These are phyloP conservation scores for Astreopora myriophthalma DNA, from an alignment of 64 coral and sea anemone species.

Conservation along the genomic window DNA sequence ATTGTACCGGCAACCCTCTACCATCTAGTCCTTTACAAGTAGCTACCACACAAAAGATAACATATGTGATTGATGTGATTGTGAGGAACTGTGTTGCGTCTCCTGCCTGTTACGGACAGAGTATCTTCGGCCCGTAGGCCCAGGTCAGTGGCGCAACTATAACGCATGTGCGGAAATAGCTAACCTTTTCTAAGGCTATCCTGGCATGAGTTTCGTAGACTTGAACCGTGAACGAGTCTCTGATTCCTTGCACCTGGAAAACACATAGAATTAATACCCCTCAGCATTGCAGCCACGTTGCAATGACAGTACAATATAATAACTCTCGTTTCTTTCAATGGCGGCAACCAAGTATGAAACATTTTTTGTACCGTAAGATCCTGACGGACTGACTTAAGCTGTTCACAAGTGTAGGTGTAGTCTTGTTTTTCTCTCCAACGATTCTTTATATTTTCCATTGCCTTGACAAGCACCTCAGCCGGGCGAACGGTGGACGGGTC, in stretches of 20 bases:
- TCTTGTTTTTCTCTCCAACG: constrained; percentile 88
- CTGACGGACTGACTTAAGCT: constrained; percentile 95
- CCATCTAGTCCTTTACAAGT: too few relatives aligned
- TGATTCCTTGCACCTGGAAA: constrained; percentile 94
- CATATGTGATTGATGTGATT: too few relatives aligned
- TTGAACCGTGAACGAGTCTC: constrained; percentile 89
- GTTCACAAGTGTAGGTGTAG: constrained; percentile 91
- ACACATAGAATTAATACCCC: not conserved
- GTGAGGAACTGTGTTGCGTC: too few relatives aligned
- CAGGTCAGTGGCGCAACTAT: not conserved
- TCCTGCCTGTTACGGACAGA: too few relatives aligned
- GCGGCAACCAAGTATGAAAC: not conserved
- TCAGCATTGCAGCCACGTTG: not conserved
- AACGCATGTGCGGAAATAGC: not conserved
- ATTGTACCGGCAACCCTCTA: too few relatives aligned
- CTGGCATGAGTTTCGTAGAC: constrained; percentile 98
- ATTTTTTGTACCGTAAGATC: constrained; percentile 83
- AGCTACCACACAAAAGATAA: too few relatives aligned
- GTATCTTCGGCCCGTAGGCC: too few relatives aligned
- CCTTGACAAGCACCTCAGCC: constrained; percentile 78
- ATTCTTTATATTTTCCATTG: constrained; percentile 85
- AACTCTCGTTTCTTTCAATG: too few relatives aligned
- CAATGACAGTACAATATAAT: not conserved
- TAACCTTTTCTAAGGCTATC: constrained; percentile 99
- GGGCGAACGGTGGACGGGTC: constrained; percentile 97